Evolutionary conservation across 1,140 invertebrate species (phyloP).

Genomic region (Eupristina koningsbergeri): DNA sequence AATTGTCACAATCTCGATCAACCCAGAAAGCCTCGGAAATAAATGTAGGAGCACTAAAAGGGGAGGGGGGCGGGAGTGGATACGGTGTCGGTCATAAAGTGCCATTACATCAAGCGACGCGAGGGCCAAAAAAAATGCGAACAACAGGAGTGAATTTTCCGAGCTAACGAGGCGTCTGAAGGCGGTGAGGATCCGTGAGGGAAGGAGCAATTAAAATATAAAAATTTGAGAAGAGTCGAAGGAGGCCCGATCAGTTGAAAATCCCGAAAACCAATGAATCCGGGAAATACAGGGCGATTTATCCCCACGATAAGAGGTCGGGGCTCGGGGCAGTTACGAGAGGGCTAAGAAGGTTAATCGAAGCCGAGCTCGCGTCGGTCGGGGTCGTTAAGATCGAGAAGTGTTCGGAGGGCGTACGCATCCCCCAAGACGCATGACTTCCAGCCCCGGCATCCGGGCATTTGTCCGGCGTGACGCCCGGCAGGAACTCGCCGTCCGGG

Average conservation of each 20-base stretch:
- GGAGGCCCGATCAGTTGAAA: neutral
- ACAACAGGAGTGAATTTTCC: too few relatives aligned
- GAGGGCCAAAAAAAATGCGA: too few relatives aligned
- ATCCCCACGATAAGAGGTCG: neutral
- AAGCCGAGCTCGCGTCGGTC: conserved; percentile 21
- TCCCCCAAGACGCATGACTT: conserved; percentile 70
- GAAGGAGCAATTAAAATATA: neutral
- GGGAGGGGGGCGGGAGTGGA: too few relatives aligned
- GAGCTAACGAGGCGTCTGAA: too few relatives aligned
- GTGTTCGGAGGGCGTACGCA: neutral
- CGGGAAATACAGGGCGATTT: neutral
- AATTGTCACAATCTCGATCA: too few relatives aligned
- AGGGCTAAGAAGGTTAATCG: conserved; percentile 34
- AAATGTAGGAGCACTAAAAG: too few relatives aligned
- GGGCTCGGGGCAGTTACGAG: neutral
- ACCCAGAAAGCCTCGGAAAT: too few relatives aligned
- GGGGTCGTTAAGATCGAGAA: conserved; percentile 36
- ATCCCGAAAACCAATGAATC: neutral
- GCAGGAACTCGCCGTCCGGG: conserved; percentile 58
- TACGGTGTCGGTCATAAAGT: too few relatives aligned
- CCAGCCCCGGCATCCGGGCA: conserved; percentile 71
- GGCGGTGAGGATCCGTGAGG: too few relatives aligned
- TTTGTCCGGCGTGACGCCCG: conserved; percentile 70
- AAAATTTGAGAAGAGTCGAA: neutral
- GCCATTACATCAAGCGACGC: too few relatives aligned